Evolutionary conservation across 2,797 vertebrate species (phyloP).

Genomic region (Coregonus sp.): DNA sequence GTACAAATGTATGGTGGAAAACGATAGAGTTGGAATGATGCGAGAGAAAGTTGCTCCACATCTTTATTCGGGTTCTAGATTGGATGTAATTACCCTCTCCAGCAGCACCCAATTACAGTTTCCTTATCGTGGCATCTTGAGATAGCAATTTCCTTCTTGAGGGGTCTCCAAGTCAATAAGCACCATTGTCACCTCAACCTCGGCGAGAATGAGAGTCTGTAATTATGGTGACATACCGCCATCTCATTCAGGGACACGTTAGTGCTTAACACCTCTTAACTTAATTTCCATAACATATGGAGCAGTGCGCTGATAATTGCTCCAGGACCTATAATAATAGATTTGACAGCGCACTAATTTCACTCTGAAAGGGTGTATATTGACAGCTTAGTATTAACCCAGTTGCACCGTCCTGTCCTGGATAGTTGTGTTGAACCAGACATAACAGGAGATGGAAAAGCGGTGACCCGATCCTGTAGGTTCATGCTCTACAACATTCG

Average conservation of each 20-base stretch:
- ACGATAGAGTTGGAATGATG: slow-evolving; percentile 35
- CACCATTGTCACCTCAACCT: slow-evolving; percentile 40
- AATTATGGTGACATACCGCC: slow-evolving; percentile 64
- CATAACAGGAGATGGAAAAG: too few species aligned
- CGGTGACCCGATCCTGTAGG: too few species aligned
- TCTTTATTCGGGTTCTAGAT: slow-evolving; percentile 18
- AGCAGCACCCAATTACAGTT: slow-evolving; percentile 59
- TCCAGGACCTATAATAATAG: neutral
- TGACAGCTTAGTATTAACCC: neutral
- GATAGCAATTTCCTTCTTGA: slow-evolving; percentile 61
- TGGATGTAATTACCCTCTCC: slow-evolving; percentile 61
- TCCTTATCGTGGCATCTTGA: slow-evolving; percentile 64
- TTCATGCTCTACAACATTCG: too few species aligned
- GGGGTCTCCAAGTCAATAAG: slow-evolving; percentile 62
- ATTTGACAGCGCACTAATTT: neutral
- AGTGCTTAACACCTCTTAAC: slow-evolving; percentile 45
- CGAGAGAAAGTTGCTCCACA: slow-evolving; percentile 34
- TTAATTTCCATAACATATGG: slow-evolving; percentile 48
- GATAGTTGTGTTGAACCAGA: too few species aligned
- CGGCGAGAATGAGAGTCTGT: slow-evolving; percentile 50
- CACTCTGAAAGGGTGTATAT: neutral
- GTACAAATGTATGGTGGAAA: slow-evolving; percentile 22
- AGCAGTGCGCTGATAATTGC: slow-evolving; percentile 19
- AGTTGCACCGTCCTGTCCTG: too few species aligned
- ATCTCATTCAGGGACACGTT: slow-evolving; percentile 34